phyloP scores from a whole-genome alignment of 2,888 invertebrate species.

The Drosophila sordidula region DNA sequence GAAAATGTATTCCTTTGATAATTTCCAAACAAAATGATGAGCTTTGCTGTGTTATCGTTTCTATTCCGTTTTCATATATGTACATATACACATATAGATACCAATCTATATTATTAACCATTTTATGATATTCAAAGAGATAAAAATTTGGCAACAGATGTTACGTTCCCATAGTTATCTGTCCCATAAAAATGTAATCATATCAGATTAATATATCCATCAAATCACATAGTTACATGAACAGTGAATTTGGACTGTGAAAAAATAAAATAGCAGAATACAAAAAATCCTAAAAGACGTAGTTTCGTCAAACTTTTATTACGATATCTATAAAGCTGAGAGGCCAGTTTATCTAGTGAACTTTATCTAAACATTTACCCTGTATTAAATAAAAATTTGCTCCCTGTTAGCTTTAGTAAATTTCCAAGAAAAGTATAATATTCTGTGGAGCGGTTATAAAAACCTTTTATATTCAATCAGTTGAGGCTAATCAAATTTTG shows the following conservation, averaged over 20 bases:
- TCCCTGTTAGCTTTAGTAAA: too few species aligned
- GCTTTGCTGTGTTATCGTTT: neutral
- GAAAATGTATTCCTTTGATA: too few species aligned
- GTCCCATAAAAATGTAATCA: slow-evolving; percentile 9
- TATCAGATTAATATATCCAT: slow-evolving; percentile 15
- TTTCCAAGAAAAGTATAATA: neutral
- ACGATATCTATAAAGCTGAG: too few species aligned
- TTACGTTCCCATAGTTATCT: slow-evolving; percentile 8
- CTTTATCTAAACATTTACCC: too few species aligned
- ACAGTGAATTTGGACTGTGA: neutral
- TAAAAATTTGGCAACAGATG: slow-evolving; percentile 8
- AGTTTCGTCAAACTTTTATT: too few species aligned
- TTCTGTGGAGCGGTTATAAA: neutral
- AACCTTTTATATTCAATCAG: slow-evolving; percentile 46
- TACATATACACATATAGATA: too few species aligned
- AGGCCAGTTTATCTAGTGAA: too few species aligned
- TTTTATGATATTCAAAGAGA: slow-evolving; percentile 9
- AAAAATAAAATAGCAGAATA: neutral
- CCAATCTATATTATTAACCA: neutral
- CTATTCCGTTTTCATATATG: neutral
- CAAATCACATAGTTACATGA: slow-evolving; percentile 1
- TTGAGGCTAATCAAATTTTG: slow-evolving; percentile 57
- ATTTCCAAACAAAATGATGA: neutral
- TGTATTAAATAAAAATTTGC: too few species aligned
- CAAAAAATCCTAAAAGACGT: too few species aligned